Conservation (phyloP, 2,888 invertebrate genomes). For the Catonia carolina region DNA sequence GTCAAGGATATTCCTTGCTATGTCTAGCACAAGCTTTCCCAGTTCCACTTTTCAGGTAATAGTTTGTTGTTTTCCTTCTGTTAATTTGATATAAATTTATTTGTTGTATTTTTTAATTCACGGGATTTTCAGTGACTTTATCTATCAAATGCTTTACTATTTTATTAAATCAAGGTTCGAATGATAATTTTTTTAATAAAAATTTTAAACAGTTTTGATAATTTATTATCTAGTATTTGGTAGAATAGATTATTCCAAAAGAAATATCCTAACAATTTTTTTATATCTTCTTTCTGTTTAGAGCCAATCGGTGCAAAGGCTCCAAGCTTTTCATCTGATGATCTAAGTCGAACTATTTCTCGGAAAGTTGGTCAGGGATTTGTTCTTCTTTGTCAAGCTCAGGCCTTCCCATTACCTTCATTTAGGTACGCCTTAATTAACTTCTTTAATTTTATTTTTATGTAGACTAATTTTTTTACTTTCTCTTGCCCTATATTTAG, state of each 20-base stretch:
- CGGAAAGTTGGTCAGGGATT: slow-evolving; percentile 35
- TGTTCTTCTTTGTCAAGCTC: slow-evolving; percentile 47
- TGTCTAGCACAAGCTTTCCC: slow-evolving; percentile 50
- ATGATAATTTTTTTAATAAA: no score
- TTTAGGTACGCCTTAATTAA: slow-evolving; percentile 42
- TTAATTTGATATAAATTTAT: no score
- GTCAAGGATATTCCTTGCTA: slow-evolving; percentile 40
- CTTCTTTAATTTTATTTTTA: slow-evolving; percentile 4
- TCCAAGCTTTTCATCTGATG: slow-evolving; percentile 59
- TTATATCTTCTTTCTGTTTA: slow-evolving; percentile 38
- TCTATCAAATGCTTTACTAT: no score
- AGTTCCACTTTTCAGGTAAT: slow-evolving; percentile 45
- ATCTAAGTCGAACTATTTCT: slow-evolving; percentile 37
- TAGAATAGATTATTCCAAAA: no score
- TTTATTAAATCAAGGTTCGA: no score
- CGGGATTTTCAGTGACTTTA: no score
- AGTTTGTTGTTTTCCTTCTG: no score
- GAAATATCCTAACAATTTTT: background rate
- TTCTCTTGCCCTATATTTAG: no score
- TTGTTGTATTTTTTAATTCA: no score
- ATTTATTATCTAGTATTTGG: no score
- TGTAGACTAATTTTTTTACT: no score
- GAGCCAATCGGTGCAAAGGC: slow-evolving; percentile 60
- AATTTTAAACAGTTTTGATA: no score
- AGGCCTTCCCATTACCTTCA: slow-evolving; percentile 51